Evolutionary conservation across 2,888 invertebrate genomes (phyloP), one percentile per base, ranked within the genome.

Genomic region (Sacculina carcini): DNA sequence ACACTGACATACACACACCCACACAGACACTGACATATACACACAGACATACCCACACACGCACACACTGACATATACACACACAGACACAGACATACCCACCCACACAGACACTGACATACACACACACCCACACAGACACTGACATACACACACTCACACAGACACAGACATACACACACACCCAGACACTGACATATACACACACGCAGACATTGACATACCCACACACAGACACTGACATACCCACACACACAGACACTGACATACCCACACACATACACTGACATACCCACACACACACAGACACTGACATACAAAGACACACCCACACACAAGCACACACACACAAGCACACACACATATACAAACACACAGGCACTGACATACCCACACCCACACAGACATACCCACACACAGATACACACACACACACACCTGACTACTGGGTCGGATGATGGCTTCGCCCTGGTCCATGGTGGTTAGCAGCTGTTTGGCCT

Each of bases 381-480:
- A 23, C 7, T n/a, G 10, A 50, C 34, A 19, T 2, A 5, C 5
- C 3, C 2, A 9, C 5, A 4, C 5, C 36, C n/a, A 54, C n/a
- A 2, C 53, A 12, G 26, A 26, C 24, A 54, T 12, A n/a, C n/a
- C n/a, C n/a, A n/a, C n/a, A n/a, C n/a, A n/a, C n/a, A n/a, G n/a
- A n/a, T n/a, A n/a, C n/a, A n/a, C n/a, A n/a, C n/a, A n/a, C 23
- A 19, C 47, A 39, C 58, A 59, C 61, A 75, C 76, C 71, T 96
- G 94, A 64, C 92, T 92, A 50, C 94, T 94, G 0, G 98, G 98
- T 54, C 98, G 71, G 19, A 99, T 77, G 26, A 98, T 81, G 14
- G 86, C 89, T 62, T 98, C 98, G 2, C 98, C 96, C 67, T 89
- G 92, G 57, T 90, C 92, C 79, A 92, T 81, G 51, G 74, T 75